Percentiles rank a stretch among this genome's conserved stretches.
Evolutionary conservation across 2,888 invertebrate genomes (phyloP).

Genomic region (Mayetiola destructor): DNA sequence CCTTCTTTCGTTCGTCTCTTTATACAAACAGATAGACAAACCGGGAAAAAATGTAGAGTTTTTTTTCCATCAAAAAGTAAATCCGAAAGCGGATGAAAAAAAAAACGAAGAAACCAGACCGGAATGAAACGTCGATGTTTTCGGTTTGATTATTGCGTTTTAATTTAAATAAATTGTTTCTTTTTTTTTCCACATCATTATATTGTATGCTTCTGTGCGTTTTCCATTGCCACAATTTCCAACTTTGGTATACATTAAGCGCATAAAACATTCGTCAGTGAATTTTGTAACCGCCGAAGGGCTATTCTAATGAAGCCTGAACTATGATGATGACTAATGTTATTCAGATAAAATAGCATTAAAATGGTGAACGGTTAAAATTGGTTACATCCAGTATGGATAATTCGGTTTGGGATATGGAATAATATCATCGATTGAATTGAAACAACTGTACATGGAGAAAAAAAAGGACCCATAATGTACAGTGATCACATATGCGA

Average conservation of each 20-base stretch:
- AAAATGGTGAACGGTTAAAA: constrained; percentile 8
- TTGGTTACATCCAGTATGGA: not conserved
- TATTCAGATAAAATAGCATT: constrained; percentile 12
- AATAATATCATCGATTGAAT: not conserved
- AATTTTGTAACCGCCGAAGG: constrained; percentile 10
- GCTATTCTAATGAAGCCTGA: constrained; percentile 1
- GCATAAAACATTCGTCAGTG: constrained; percentile 7
- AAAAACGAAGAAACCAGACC: not conserved
- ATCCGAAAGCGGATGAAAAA: not conserved
- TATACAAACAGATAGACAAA: too few relatives aligned
- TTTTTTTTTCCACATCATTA: constrained; percentile 9
- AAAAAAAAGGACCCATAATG: too few relatives aligned
- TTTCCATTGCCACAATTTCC: not conserved
- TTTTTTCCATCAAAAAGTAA: not conserved
- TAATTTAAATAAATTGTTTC: constrained; percentile 12
- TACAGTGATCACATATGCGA: too few relatives aligned
- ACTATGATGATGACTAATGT: constrained; percentile 10
- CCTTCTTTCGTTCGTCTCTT: too few relatives aligned
- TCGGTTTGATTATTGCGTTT: constrained; percentile 7
- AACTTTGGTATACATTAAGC: not conserved
- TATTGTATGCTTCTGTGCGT: constrained; percentile 11
- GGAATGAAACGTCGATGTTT: not conserved
- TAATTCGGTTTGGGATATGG: not conserved
- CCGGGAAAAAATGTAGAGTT: too few relatives aligned
- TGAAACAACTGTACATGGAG: not conserved